Conservation (phyloP, 2,888 invertebrate genomes). For the Trichogramma dendrolimi region DNA sequence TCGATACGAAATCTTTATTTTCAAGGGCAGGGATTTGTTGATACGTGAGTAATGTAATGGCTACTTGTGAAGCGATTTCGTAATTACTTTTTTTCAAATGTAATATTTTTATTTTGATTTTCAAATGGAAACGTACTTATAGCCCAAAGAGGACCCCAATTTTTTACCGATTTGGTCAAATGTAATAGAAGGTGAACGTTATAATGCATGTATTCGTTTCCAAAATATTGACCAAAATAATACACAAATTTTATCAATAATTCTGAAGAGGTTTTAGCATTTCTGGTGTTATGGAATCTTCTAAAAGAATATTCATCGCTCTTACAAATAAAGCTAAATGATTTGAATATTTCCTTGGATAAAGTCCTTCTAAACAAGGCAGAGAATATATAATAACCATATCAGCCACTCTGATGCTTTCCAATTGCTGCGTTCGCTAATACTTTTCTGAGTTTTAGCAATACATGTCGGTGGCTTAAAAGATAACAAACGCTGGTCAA, state of each 20-base stretch:
- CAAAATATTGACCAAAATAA: neutral
- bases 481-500: neutral
- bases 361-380: neutral
- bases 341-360: neutral
- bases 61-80: too few relatives aligned
- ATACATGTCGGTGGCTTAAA: neutral
- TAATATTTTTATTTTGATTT: neutral
- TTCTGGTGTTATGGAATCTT: neutral
- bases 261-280: neutral
- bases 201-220: neutral
- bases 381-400: neutral
- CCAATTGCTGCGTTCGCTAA: constrained; percentile 1
- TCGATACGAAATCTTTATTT: too few relatives aligned
- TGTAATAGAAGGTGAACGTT: neutral
- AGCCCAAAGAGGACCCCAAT: constrained; percentile 4
- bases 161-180: neutral
- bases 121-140: constrained; percentile 5
- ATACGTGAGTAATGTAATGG: too few relatives aligned
- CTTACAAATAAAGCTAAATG: constrained; percentile 1
- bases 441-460: neutral
- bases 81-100: constrained; percentile 7
- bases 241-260: too few relatives aligned
- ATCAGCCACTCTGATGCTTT: constrained; percentile 1
- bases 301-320: constrained; percentile 3
- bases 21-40: too few relatives aligned